Evolutionary conservation across 1,140 invertebrate species (phyloP), one percentile per base, ranked within the genome.

Genomic region (Radopholus similis): DNA sequence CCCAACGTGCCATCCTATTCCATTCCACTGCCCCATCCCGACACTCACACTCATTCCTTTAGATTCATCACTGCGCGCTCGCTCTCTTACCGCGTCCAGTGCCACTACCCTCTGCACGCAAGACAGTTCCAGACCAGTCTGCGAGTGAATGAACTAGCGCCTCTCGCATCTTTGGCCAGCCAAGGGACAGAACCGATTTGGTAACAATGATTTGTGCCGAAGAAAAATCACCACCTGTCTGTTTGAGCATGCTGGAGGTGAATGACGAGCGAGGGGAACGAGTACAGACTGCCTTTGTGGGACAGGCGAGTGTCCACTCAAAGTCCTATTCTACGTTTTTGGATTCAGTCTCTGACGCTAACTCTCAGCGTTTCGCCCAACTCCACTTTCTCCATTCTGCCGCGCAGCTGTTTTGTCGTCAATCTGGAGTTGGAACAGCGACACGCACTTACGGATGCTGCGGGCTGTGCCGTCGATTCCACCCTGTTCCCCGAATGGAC

Each of bases 391-490:
- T 54, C 71, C 11, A 71, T 80, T 38, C 40, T 79, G 13, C 80
- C 78, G 4, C 47, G 67, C 37, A 82, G 78, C 49, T 80, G 78
- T 68, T 77, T 73, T 37, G 78, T 78, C 15, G 68, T 80, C 9
- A 80, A 80, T 49, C 62, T 80, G 58, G 76, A 82, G 47, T 77
- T 60, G 44, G 76, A 69, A 2, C 77, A 82, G 57, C 66, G 77
- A 30, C 76, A 82, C 64, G 44, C 58, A 26, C 64, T 80, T 42
- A 80, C 78, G 18, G 78, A 80, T 63, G 59, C 64, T 18, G 59
- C 53, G 18, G 78, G 78, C 11, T 80, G 78, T 66, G 74, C 78
- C 13, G 59, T 81, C 44, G 78, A 80, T 60, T 57, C 62, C 5
- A 49, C 62, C n/a, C 49, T 80, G 2, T 80, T 80, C 64, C 77